Evolutionary conservation across 2,888 invertebrate genomes (phyloP), one percentile per base, ranked within the genome.

Genomic region (Mimas tiliae): DNA sequence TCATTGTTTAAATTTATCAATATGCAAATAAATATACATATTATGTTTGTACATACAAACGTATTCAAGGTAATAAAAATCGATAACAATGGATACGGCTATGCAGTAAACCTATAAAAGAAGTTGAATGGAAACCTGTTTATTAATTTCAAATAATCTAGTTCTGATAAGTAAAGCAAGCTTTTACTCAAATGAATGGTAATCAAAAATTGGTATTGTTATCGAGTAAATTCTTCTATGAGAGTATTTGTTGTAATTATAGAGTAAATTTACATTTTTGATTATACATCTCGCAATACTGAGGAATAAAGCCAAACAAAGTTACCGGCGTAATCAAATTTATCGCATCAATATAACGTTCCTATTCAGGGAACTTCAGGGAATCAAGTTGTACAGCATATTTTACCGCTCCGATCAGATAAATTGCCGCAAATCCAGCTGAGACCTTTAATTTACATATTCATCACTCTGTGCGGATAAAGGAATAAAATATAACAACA

Each of bases 401-500:
- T 74, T 72, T 74, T 69, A 71, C 69, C 69, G 69, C 72, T 70
- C 62, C 58, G 69, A 69, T 68, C 63, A 65, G 66, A 66, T 50
- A 77, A 72, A 73, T 74, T 70, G 66, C 72, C 70, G 71, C 64
- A 70, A 74, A 78, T 74, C 73, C 72, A 65, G 72, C 64, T 67
- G 69, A 74, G 69, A 68, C 74, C 73, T 74, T 69, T 69, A 70
- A 79, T 83, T 81, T 80, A 73, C 80, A 83, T 83, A 82, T 82
- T 82, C 76, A 81, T 80, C 62, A 73, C 68, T 70, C 69, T 68
- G 70, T 70, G 72, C 65, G 71, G 70, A 74, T 76, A 72, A 76
- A 72, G 70, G 69, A 77, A 78, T 75, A 51, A 76, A 72, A 75
- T 75, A 77, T 76, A 79, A 77, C 72, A 75, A 66, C 67, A 72